Conservation (phyloP, 2,888 invertebrate species). For the Callimorpha dominula region DNA sequence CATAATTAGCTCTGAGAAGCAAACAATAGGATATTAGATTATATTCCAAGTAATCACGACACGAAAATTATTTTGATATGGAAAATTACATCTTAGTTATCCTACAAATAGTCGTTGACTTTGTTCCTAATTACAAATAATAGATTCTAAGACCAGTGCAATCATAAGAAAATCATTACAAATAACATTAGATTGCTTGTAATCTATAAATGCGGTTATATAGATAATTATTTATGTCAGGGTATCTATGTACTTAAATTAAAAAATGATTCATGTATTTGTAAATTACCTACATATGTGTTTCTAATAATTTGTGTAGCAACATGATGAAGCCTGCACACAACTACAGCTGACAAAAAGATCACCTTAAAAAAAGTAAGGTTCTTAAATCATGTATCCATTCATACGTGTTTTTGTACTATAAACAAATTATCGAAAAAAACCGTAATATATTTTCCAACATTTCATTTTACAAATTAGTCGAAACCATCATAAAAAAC, state of each 20-base stretch:
- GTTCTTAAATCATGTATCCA: constrained; percentile 34
- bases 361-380: constrained; percentile 26
- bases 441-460: constrained; percentile 36
- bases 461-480: constrained; percentile 49
- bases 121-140: constrained; percentile 68
- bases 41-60: constrained; percentile 55
- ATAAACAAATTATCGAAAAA: constrained; percentile 46
- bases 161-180: constrained; percentile 69
- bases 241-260: constrained; percentile 35
- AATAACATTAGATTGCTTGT: constrained; percentile 65
- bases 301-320: constrained; percentile 32
- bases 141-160: constrained; percentile 60
- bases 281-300: constrained; percentile 29
- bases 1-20: constrained; percentile 31
- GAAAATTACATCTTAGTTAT: constrained; percentile 57
- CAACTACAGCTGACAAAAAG: constrained; percentile 28
- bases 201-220: constrained; percentile 62
- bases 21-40: constrained; percentile 36
- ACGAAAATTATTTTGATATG: constrained; percentile 56
- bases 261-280: constrained; percentile 12
- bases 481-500: constrained; percentile 47
- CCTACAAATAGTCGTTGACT: constrained; percentile 56
- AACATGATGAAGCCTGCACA: constrained; percentile 24
- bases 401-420: constrained; percentile 39
- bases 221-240: constrained; percentile 53